These are phyloP conservation scores for Cryptomyrus ogoouensis DNA, from an alignment of 2,113 vertebrate species.

Conservation along the genomic window DNA sequence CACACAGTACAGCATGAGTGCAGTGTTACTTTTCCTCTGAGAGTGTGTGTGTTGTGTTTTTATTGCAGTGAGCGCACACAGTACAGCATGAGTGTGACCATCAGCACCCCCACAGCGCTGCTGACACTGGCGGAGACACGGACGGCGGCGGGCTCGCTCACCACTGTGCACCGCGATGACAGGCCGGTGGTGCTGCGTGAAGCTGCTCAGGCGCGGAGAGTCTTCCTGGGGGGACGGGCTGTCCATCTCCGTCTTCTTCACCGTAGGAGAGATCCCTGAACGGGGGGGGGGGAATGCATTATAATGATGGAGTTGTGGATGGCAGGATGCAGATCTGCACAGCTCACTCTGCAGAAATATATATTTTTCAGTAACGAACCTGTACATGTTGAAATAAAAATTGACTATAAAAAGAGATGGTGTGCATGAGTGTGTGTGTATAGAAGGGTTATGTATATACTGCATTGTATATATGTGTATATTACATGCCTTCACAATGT, in stretches of 20 bases:
- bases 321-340: background rate
- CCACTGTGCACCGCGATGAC: conserved; percentile 97
- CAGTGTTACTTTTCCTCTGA: background rate
- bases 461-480: background rate
- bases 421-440: background rate
- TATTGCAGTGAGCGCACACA: background rate
- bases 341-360: background rate
- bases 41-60: background rate
- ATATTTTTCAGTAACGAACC: background rate
- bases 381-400: background rate
- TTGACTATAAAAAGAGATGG: background rate
- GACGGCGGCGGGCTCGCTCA: conserved; percentile 50
- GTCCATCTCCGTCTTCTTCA: conserved; percentile 95
- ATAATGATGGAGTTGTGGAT: background rate
- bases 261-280: conserved; percentile 84
- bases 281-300: background rate
- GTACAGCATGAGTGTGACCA: background rate
- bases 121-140: background rate
- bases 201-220: conserved; percentile 84
- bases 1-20: too few species aligned
- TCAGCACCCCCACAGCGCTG: background rate
- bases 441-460: background rate
- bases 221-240: conserved; percentile 90
- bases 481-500: too few species aligned
- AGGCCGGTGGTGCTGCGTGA: conserved; percentile 93